A percentile compares a stretch with the other conserved stretches of the same genome.
These are phyloP conservation scores for Vultur gryphus DNA, from an alignment of 2,797 vertebrate species.

Conservation along the genomic window DNA sequence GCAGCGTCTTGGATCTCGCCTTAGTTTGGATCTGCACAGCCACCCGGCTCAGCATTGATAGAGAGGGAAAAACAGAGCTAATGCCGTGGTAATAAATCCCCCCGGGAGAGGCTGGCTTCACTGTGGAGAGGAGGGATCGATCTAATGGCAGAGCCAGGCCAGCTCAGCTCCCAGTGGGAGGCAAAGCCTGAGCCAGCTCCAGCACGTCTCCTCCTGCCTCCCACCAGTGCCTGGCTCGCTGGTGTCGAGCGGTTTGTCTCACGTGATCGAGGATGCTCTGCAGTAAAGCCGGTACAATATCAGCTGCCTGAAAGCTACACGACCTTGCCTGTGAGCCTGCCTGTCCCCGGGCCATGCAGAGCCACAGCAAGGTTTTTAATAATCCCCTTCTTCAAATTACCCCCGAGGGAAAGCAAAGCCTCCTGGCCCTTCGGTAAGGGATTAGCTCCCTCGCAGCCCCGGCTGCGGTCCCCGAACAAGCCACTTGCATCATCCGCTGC, in stretches of 20 bases:
- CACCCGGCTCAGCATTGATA: rapidly evolving
- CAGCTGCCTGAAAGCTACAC: not conserved
- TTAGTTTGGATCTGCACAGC: not conserved
- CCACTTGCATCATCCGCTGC: not conserved
- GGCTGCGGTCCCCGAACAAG: not conserved
- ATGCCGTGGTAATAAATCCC: not conserved
- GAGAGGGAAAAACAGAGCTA: not conserved
- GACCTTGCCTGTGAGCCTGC: too few relatives aligned
- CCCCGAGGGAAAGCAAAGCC: not conserved
- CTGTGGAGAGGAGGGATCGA: not conserved
- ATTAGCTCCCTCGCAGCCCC: not conserved
- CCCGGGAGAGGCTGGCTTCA: not conserved
- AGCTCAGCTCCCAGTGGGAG: not conserved
- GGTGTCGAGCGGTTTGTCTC: not conserved
- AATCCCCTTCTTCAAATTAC: not conserved
- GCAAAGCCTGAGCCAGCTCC: not conserved
- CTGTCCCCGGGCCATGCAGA: not conserved
- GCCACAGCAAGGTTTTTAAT: not conserved
- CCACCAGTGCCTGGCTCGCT: not conserved
- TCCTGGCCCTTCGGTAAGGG: rapidly evolving
- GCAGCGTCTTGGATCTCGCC: not conserved
- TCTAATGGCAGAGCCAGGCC: not conserved
- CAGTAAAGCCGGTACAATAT: not conserved
- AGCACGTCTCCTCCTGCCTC: not conserved
- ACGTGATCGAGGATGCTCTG: not conserved